Evolutionary conservation across 2,888 invertebrate species (phyloP).

Genomic region (Pyrgus malvae): DNA sequence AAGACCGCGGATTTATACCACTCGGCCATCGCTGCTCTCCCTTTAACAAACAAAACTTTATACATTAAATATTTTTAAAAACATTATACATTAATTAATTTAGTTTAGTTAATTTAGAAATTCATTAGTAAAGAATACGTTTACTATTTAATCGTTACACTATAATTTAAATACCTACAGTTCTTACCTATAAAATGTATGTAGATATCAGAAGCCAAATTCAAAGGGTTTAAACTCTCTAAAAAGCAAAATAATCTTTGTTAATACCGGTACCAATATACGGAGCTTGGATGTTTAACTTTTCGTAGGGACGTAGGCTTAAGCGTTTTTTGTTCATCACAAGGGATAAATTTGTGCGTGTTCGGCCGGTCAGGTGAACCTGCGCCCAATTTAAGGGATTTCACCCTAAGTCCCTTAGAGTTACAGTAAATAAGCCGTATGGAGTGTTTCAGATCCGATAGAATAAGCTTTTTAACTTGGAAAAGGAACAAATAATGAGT

Average conservation of each 20-base stretch:
- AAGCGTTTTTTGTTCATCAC: slow-evolving; percentile 24
- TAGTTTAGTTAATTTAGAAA: too few species aligned
- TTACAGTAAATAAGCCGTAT: slow-evolving; percentile 15
- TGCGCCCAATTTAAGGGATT: slow-evolving; percentile 27
- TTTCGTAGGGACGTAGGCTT: slow-evolving; percentile 21
- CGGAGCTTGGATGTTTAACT: not conserved
- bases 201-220: not conserved
- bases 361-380: slow-evolving; percentile 22
- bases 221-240: not conserved
- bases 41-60: too few species aligned
- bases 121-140: too few species aligned
- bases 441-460: not conserved
- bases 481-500: too few species aligned
- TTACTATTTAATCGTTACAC: too few species aligned
- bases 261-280: not conserved
- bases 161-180: too few species aligned
- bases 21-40: too few species aligned
- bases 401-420: slow-evolving; percentile 11
- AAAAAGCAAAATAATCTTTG: not conserved
- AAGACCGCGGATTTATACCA: too few species aligned
- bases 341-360: slow-evolving; percentile 17
- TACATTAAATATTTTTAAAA: too few species aligned
- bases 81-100: too few species aligned
- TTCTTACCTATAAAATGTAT: too few species aligned
- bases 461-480: not conserved